Evolutionary conservation across 2,888 invertebrate genomes (phyloP).

Genomic region (Folsomia candida): DNA sequence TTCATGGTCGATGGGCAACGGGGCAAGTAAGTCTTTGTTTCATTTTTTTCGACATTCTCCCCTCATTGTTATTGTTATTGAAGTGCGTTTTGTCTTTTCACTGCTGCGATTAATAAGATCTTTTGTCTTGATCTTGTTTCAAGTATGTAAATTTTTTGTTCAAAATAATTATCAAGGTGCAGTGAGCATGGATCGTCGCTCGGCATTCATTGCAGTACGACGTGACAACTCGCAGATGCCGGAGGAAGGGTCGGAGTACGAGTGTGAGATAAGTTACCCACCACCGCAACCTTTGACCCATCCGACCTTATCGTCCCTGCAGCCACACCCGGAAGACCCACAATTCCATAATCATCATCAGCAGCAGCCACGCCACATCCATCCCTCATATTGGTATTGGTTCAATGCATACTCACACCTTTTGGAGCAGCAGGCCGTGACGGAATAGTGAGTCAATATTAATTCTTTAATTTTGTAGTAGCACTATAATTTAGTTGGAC

Average conservation of each 20-base stretch:
- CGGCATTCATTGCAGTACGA: conserved; percentile 42
- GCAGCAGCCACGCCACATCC: conserved; percentile 31
- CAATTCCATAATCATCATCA: not conserved
- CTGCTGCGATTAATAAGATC: not conserved
- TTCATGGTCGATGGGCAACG: conserved; percentile 48
- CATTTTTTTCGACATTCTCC: not conserved
- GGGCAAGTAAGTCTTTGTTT: conserved; percentile 40
- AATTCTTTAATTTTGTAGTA: not conserved
- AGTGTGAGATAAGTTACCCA: conserved; percentile 45
- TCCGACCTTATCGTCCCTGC: not conserved
- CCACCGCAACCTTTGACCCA: conserved; percentile 31
- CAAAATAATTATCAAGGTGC: too few relatives aligned
- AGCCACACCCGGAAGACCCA: not conserved
- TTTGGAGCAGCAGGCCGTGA: conserved; percentile 28
- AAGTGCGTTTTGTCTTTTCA: too few relatives aligned
- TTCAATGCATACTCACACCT: conserved; percentile 43
- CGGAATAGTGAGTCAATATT: conserved; percentile 15
- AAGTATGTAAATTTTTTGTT: too few relatives aligned
- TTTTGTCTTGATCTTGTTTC: too few relatives aligned
- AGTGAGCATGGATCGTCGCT: conserved; percentile 35
- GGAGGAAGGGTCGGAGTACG: conserved; percentile 39
- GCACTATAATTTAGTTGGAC: too few relatives aligned
- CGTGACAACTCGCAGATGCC: conserved; percentile 26
- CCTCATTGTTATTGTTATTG: too few relatives aligned
- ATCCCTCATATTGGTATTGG: conserved; percentile 47